These are phyloP conservation scores for Anabas testudineus DNA, from an alignment of 2,797 vertebrate species.

Conservation along the genomic window DNA sequence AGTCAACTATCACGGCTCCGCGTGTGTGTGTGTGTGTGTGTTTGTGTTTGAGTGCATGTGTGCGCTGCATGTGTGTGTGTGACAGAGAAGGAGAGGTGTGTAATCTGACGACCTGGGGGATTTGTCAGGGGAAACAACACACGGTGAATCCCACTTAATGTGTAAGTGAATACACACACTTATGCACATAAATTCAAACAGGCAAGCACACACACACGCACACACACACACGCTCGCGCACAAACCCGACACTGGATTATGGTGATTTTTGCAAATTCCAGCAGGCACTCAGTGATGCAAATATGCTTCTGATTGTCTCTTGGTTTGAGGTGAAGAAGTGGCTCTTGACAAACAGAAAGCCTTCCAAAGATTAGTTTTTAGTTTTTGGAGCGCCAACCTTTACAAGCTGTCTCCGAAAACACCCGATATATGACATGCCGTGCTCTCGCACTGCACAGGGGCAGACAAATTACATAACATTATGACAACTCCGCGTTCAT, in stretches of 20 bases:
- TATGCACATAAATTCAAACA: constrained; percentile 5
- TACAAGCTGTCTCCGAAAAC: constrained; percentile 7
- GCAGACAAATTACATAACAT: constrained; percentile 23
- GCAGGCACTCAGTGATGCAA: constrained; percentile 63
- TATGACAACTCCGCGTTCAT: constrained; percentile 5
- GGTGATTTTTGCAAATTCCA: constrained; percentile 63
- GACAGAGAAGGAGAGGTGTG: constrained; percentile 28
- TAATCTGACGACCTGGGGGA: constrained; percentile 61
- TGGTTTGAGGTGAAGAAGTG: constrained; percentile 52
- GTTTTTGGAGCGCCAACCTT: constrained; percentile 19
- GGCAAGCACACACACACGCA: too few species aligned
- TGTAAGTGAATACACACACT: constrained; percentile 35
- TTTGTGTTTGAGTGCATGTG: constrained; percentile 1
- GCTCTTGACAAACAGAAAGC: constrained; percentile 46
- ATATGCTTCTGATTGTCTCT: constrained; percentile 51
- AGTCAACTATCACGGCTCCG: constrained; percentile 54
- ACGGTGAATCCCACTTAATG: constrained; percentile 49
- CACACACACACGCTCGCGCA: constrained; percentile 22
- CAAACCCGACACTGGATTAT: constrained; percentile 55
- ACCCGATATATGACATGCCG: background rate
- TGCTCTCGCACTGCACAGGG: background rate
- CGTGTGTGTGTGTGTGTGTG: constrained; percentile 19
- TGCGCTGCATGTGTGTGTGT: background rate
- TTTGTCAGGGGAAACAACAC: constrained; percentile 65
- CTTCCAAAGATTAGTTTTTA: constrained; percentile 13